phyloP scores from a whole-genome alignment of 2,797 vertebrate genomes.

The Pseudopleuronectes americanus region DNA sequence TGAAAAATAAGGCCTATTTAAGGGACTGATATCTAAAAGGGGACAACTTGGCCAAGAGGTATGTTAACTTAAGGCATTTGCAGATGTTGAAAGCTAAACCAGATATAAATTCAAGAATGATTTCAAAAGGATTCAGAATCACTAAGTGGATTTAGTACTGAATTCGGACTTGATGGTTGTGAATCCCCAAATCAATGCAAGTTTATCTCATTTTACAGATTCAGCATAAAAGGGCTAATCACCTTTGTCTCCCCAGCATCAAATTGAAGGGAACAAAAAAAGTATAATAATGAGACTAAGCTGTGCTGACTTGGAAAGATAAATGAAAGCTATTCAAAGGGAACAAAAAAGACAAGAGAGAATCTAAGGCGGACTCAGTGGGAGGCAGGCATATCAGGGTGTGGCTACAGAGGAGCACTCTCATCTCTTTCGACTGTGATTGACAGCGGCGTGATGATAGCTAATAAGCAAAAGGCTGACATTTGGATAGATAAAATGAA shows the following conservation, averaged over 20 bases:
- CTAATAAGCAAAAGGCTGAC: slow-evolving; percentile 82
- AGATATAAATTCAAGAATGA: neutral
- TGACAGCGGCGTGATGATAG: slow-evolving; percentile 75
- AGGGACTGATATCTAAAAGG: no score
- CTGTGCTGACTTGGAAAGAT: slow-evolving; percentile 19
- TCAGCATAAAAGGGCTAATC: neutral
- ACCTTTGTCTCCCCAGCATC: slow-evolving; percentile 9
- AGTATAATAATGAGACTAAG: slow-evolving; percentile 21
- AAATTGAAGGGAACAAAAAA: slow-evolving; percentile 13
- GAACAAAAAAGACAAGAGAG: slow-evolving; percentile 28
- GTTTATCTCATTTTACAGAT: neutral
- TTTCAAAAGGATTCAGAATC: neutral
- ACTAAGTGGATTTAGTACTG: neutral
- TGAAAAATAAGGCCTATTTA: no score
- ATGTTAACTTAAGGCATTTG: neutral
- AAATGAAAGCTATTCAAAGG: slow-evolving; percentile 30
- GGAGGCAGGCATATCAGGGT: slow-evolving; percentile 35
- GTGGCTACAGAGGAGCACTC: slow-evolving; percentile 47
- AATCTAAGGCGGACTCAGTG: slow-evolving; percentile 40
- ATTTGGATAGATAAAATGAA: slow-evolving; percentile 85
- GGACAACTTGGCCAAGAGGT: no score
- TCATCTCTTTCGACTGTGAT: slow-evolving; percentile 63
- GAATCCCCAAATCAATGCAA: neutral
- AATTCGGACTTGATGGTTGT: neutral
- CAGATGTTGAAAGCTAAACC: neutral